Evolutionary conservation across 2,113 vertebrate genomes (phyloP), one percentile per base, ranked within the genome.

Genomic region (Calypte anna): DNA sequence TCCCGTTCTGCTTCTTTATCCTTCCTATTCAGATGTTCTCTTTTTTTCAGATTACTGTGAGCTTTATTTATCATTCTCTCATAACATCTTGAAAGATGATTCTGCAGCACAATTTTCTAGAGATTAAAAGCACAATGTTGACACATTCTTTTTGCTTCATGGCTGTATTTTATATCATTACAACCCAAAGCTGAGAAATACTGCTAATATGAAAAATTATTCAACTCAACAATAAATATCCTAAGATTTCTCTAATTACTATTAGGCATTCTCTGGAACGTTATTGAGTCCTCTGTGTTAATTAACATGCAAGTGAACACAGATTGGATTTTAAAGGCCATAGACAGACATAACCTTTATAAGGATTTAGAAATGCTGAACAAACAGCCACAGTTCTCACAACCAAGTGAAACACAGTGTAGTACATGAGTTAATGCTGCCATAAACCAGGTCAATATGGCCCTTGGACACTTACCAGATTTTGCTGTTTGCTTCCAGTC

Each of bases 41-140:
- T 78, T 79, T 86, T 86, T 82, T 91, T 22, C 61, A 76, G 66
- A 69, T 66, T 91, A 79, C 22, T 61, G 27, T 40, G 50, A 91
- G 48, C 25, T 84, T 91, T 95, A 20, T 88, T 91, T 91, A 89
- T 90, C 40, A 11, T 76, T 83, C 31, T 93, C 44, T 53, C 22
- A 1, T 91, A 91, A 81, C n/a, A 80, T 82, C 79, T 83, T 95
- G 78, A 91, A 95, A 96, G 87, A 77, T 64, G 62, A 82, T 75
- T 82, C 86, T 84, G 44, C 54, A 59, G 75, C 55, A 91, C n/a
- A 90, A 6, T 75, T 92, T 85, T 85, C 73, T 80, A 27, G 77
- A 88, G 64, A 79, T 93, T 68, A 96, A 95, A 96, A 94, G 43
- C 31, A 93, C 25, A 36, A 43, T 73, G n/a, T 88, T 90, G 63